Conservation (phyloP, 2,888 invertebrate genomes). For the Furcula furcula region DNA sequence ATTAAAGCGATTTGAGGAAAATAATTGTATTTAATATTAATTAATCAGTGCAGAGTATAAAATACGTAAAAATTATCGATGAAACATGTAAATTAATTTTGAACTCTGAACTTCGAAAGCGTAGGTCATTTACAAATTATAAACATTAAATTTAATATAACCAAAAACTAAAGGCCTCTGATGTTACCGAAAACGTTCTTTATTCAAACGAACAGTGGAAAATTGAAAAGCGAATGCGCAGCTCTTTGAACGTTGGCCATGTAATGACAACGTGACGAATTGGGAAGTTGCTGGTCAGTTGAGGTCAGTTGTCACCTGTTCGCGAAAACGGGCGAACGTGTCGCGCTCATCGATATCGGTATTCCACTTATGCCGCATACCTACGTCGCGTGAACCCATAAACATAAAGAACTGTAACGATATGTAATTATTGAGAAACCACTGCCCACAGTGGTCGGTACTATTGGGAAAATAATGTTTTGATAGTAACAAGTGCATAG, state of each 20-base stretch:
- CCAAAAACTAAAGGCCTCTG: constrained; percentile 8
- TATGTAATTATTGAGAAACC: constrained; percentile 44
- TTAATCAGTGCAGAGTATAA: not conserved
- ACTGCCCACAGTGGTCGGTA: constrained; percentile 30
- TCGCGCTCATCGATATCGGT: constrained; percentile 34
- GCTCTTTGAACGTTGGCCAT: constrained; percentile 33
- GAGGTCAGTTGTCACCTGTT: constrained; percentile 43
- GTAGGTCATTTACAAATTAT: constrained; percentile 18
- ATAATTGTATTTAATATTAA: not conserved
- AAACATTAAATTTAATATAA: too few species aligned
- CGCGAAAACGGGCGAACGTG: constrained; percentile 39
- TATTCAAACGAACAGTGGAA: constrained; percentile 3
- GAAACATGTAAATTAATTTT: not conserved
- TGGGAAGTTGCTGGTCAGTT: constrained; percentile 25
- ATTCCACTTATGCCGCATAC: constrained; percentile 29
- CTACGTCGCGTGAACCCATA: constrained; percentile 38
- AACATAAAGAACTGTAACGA: constrained; percentile 23
- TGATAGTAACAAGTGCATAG: constrained; percentile 31
- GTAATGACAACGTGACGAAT: constrained; percentile 22
- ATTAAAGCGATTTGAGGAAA: not conserved
- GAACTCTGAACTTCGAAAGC: constrained; percentile 41
- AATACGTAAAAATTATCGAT: not conserved
- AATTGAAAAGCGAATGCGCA: constrained; percentile 14
- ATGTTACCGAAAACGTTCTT: not conserved
- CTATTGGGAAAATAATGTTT: constrained; percentile 28